Evolutionary conservation across 2,888 invertebrate species (phyloP), one percentile per base, ranked within the genome.

Genomic region (Pegoplata infirma): DNA sequence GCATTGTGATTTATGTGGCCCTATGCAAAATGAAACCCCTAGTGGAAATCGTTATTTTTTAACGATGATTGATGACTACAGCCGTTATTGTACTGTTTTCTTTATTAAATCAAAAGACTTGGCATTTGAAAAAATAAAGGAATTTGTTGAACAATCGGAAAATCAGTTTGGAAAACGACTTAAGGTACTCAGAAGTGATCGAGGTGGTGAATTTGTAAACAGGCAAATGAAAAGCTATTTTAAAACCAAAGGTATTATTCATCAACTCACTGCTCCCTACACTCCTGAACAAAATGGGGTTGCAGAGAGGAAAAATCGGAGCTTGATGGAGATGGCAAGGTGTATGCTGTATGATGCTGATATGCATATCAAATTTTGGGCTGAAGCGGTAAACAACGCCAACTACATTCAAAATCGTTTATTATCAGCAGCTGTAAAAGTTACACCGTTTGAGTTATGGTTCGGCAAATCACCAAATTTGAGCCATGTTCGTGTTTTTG

Each of bases 211-310:
- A 23, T 55, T 55, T 55, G 14, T 32, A 16, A 55, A 32, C 8
- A 32, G 2, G 2, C 5, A 28, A 25, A 61, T 61, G 47, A 2
- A 61, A 5, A 6, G 3, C 2, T 46, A 23, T 25, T 46, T 59
- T 2, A 44, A 59, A 16, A 10, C 2, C 3, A 21, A 59, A 14
- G 44, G 71, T 17, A 61, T 71, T n/a, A 21, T 59, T 12, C 51
- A 51, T 8, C 59, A 61, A 46, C 46, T 63, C 0, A 72, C 55
- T 28, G 55, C 55, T 5, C 72, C 63, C 17, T 28, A 40, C 14
- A 64, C 56, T 21, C 58, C 49, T 32, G 40, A 73, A 40, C 73
- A 64, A 17, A 64, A 72, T 63, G 55, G 72, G 16, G 28, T 63
- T 7, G 63, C 63, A n/a, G 46, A 72, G 14, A 46, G 72, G 21